Percentiles rank a stretch among this genome's conserved stretches.
Evolutionary conservation across 2,888 invertebrate species (phyloP).

Genomic region (Athetis lepigone): DNA sequence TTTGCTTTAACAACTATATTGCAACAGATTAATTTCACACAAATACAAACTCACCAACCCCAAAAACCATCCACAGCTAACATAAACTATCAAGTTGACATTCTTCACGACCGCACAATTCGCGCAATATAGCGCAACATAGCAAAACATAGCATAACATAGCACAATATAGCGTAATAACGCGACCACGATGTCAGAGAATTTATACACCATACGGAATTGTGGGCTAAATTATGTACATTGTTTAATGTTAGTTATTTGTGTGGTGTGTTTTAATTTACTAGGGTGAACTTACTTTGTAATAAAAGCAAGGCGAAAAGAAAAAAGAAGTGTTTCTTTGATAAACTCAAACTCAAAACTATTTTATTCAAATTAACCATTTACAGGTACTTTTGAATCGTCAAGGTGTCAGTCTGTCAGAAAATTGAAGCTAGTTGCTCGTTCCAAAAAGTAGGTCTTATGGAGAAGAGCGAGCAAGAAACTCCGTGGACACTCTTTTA

Average conservation of each 20-base stretch:
- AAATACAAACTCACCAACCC: background rate
- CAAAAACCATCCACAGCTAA: background rate
- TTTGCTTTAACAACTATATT: no score
- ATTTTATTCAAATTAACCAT: no score
- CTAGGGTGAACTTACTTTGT: no score
- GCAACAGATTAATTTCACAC: background rate
- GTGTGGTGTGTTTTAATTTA: background rate
- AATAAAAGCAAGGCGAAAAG: no score
- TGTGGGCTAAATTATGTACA: slow-evolving; percentile 50
- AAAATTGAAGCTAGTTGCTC: no score
- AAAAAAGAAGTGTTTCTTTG: no score
- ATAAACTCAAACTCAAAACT: no score
- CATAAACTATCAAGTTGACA: slow-evolving; percentile 39
- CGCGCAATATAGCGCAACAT: slow-evolving; percentile 35
- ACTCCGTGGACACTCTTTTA: no score
- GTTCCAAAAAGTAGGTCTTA: no score
- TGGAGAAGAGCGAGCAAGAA: no score
- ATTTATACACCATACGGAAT: slow-evolving; percentile 47
- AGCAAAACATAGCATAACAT: slow-evolving; percentile 15
- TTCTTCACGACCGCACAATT: slow-evolving; percentile 49
- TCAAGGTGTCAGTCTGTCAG: no score
- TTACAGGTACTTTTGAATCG: no score
- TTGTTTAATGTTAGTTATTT: slow-evolving; percentile 28
- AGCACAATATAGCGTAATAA: slow-evolving; percentile 43
- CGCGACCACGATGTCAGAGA: slow-evolving; percentile 56